Percentiles rank a stretch among this genome's conserved stretches.
Evolutionary conservation across 2,113 vertebrate species (phyloP).

Genomic region (Nerophis lumbriciformis): DNA sequence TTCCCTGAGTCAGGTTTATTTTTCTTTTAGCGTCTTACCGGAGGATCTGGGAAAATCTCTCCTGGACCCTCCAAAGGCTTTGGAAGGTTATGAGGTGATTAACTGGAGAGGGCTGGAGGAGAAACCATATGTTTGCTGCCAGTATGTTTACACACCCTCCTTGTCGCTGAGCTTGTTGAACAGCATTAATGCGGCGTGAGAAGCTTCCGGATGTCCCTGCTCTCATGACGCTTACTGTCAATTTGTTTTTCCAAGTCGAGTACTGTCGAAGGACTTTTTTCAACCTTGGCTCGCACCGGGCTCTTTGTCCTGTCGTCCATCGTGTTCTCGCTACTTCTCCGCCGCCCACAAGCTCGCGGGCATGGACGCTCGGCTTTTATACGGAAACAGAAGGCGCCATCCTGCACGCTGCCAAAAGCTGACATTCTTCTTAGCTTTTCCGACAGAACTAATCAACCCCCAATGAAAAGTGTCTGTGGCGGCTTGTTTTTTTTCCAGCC

Average conservation of each 20-base stretch:
- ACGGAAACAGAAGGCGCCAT: slow-evolving; percentile 23
- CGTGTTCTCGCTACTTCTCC: slow-evolving; percentile 14
- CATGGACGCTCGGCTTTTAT: slow-evolving; percentile 19
- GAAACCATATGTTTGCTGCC: neutral
- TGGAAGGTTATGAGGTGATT: neutral
- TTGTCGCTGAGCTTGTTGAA: neutral
- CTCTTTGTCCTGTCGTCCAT: neutral
- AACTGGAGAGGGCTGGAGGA: slow-evolving; percentile 2
- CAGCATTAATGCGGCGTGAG: neutral
- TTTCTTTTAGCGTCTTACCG: neutral
- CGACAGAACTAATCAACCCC: slow-evolving; percentile 19
- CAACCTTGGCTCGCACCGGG: neutral
- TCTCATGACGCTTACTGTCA: too few relatives aligned
- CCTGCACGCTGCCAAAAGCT: slow-evolving; percentile 22
- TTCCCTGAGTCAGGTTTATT: neutral
- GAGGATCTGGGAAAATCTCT: neutral
- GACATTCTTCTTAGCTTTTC: slow-evolving; percentile 5
- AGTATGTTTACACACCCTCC: neutral
- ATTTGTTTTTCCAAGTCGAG: too few relatives aligned
- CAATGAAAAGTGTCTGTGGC: slow-evolving; percentile 7
- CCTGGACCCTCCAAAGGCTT: neutral
- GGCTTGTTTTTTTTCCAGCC: slow-evolving; percentile 8
- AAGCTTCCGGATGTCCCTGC: too few relatives aligned
- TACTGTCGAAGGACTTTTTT: neutral
- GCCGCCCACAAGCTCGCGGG: neutral